These are phyloP conservation scores for Ctenodactylus gundi DNA, from an alignment of 2,113 vertebrate genomes.

Conservation along the genomic window DNA sequence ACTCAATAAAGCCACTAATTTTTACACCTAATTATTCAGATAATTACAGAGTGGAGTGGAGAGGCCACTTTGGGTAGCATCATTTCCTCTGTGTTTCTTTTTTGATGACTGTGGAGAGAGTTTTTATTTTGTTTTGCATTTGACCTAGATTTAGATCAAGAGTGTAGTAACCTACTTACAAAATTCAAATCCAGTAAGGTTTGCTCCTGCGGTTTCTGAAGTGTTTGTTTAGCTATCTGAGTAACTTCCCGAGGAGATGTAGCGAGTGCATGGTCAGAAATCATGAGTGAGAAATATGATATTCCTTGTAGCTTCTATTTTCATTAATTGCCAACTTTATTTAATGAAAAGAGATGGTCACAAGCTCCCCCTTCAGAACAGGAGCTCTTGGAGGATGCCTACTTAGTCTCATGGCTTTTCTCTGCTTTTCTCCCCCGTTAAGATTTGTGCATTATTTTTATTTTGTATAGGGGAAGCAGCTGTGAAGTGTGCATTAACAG, in stretches of 20 bases:
- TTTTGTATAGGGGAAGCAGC: not conserved
- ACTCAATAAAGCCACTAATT: constrained; percentile 55
- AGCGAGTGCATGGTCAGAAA: not conserved
- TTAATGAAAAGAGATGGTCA: constrained; percentile 10
- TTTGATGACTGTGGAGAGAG: constrained; percentile 21
- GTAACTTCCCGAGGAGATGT: constrained; percentile 6
- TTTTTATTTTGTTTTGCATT: constrained; percentile 9
- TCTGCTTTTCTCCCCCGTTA: not conserved
- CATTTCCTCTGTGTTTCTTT: constrained; percentile 40
- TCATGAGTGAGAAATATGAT: constrained; percentile 4
- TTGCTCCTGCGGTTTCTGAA: constrained; percentile 33
- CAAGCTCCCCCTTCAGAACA: not conserved
- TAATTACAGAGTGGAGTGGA: constrained; percentile 37
- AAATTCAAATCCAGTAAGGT: constrained; percentile 32
- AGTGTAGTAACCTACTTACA: constrained; percentile 6
- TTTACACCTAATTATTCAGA: constrained; percentile 55
- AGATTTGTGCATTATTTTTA: not conserved
- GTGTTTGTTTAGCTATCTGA: constrained; percentile 37
- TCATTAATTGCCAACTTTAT: constrained; percentile 7
- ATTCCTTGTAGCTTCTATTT: constrained; percentile 23
- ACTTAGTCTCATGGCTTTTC: not conserved
- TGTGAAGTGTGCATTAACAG: not conserved
- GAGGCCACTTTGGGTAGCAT: not conserved
- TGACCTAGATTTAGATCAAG: not conserved
- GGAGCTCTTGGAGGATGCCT: not conserved